Conservation (phyloP, 2,888 invertebrate genomes). For the Eilema griseolum region DNA sequence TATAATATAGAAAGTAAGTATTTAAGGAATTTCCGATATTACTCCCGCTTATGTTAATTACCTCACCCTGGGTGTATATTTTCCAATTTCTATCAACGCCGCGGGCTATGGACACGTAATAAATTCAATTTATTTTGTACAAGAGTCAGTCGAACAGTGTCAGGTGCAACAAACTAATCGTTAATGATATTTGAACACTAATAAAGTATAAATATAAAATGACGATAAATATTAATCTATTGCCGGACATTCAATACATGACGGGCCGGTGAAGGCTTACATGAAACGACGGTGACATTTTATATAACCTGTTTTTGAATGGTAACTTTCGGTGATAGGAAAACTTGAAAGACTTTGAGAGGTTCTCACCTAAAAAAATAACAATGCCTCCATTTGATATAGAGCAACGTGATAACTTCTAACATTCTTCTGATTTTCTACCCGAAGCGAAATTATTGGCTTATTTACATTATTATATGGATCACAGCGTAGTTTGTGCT, state of each 20-base stretch:
- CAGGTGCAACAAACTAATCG: slow-evolving; percentile 76
- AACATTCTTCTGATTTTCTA: not conserved
- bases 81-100: slow-evolving; percentile 67
- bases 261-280: slow-evolving; percentile 59
- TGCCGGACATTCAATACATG: slow-evolving; percentile 73
- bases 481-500: not conserved
- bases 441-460: not conserved
- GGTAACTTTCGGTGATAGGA: not conserved
- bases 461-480: not conserved
- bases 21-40: slow-evolving; percentile 66
- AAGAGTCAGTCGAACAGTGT: slow-evolving; percentile 53
- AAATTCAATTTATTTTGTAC: slow-evolving; percentile 53
- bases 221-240: slow-evolving; percentile 82
- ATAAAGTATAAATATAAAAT: slow-evolving; percentile 81
- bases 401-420: not conserved
- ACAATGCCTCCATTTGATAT: not conserved
- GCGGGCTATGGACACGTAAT: slow-evolving; percentile 57
- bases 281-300: slow-evolving; percentile 49
- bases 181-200: slow-evolving; percentile 83
- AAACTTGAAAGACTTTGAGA: not conserved
- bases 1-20: slow-evolving; percentile 71
- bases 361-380: not conserved
- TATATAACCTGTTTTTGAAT: not conserved
- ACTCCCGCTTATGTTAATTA: slow-evolving; percentile 64
- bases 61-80: slow-evolving; percentile 69